Evolutionary conservation across 2,797 vertebrate genomes (phyloP), one percentile per base, ranked within the genome.

Genomic region (Hozukius guyotensis): DNA sequence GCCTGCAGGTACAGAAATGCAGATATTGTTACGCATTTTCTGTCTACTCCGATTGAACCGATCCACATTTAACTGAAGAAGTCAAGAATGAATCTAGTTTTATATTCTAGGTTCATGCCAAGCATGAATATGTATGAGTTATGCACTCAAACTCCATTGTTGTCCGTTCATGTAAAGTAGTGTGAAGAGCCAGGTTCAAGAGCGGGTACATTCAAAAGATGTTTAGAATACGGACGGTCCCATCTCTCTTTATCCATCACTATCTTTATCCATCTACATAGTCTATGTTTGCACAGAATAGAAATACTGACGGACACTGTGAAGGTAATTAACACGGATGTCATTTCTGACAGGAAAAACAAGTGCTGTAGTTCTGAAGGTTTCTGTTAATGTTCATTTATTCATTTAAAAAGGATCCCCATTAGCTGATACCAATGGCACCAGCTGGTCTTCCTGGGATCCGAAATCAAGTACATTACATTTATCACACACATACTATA

Each of bases 111-210:
- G 61, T 62, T 62, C 29, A 68, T 72, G 62, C 18, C 13, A 38
- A 64, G 24, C 55, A 63, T 76, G 32, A 89, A 85, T 78, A 73
- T 84, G 31, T 65, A 64, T 81, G 78, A 29, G 78, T 67, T 78
- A 20, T 68, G 53, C 72, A 70, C 72, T 81, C 42, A 61, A 84
- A 79, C 60, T 67, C 60, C 10, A 59, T 74, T 80, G 71, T 81
- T 84, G 64, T 82, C 73, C 49, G 68, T 79, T 86, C 76, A 86
- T 78, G 77, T 81, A 67, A 86, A 83, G 82, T 38, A 56, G 34
- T 61, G 74, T 77, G 63, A 78, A 82, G 78, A 77, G 60, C 67
- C 68, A 61, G 78, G 75, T 80, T 87, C 79, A 81, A 86, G 81
- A 72, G 77, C 46, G 70, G 42, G 38, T 72, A 57, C 66, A 80